These are phyloP conservation scores for Epirrhoe tristata DNA, from an alignment of 2,888 invertebrate species.

Conservation along the genomic window DNA sequence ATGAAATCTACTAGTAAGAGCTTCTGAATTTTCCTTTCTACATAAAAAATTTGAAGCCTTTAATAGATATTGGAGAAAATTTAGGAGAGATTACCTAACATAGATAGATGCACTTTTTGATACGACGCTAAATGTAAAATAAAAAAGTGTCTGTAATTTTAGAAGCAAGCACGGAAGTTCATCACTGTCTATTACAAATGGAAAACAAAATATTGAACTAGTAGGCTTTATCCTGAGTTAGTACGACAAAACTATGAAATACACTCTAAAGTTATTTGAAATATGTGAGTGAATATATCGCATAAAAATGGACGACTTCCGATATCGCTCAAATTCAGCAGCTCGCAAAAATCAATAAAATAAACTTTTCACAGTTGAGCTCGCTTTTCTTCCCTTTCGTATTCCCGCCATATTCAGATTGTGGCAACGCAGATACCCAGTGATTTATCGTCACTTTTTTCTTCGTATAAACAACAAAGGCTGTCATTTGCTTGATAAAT, in stretches of 20 bases:
- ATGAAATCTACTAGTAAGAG: neutral
- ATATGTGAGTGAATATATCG: neutral
- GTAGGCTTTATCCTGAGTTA: neutral
- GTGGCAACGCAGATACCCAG: constrained; percentile 54
- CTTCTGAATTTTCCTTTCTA: neutral
- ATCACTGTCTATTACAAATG: neutral
- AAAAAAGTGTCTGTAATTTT: no score
- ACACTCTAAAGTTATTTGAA: no score
- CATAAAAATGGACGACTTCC: neutral
- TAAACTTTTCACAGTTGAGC: neutral
- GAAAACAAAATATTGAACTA: no score
- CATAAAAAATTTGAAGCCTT: neutral
- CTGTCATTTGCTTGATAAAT: constrained; percentile 56
- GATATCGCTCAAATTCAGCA: neutral
- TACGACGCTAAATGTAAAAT: no score
- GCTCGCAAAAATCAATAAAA: neutral
- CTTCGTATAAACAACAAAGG: constrained; percentile 59
- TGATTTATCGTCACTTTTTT: constrained; percentile 63
- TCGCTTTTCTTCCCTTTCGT: constrained; percentile 25
- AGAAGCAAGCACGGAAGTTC: no score
- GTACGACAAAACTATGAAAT: no score
- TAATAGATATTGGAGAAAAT: no score
- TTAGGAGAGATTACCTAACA: no score
- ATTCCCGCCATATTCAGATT: constrained; percentile 49
- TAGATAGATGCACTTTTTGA: no score